phyloP scores from a whole-genome alignment of 2,797 vertebrate genomes.

The Borostomias antarcticus region DNA sequence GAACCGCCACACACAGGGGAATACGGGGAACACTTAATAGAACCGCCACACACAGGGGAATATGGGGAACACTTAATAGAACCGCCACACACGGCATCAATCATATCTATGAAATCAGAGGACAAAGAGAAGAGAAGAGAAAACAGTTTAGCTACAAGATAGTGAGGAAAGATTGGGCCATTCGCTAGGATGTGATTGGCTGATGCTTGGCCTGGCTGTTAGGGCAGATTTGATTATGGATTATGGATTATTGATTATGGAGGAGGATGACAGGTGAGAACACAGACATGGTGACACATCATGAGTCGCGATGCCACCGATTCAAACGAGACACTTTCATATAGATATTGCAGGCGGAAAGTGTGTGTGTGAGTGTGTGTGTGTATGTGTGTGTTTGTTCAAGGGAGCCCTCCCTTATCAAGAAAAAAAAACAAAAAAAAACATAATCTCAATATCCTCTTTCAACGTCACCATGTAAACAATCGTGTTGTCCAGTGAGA shows the following conservation, averaged over 20 bases:
- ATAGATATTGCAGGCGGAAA: no score
- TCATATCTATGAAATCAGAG: conserved; percentile 11
- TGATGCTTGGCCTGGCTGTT: conserved; percentile 25
- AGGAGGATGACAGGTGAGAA: conserved; percentile 44
- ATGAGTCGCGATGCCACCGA: no score
- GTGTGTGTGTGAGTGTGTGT: conserved; percentile 16
- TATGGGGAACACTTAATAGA: neutral
- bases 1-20: neutral
- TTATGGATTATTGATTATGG: no score
- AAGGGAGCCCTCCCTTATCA: neutral
- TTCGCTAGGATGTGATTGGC: conserved; percentile 31
- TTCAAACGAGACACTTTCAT: no score
- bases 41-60: neutral
- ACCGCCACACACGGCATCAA: neutral
- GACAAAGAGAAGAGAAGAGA: no score
- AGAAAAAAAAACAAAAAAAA: neutral
- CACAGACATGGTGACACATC: conserved; percentile 40
- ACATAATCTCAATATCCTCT: neutral
- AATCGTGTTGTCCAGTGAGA: conserved; percentile 34
- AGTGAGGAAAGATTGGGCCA: conserved; percentile 5
- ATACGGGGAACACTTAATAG: neutral
- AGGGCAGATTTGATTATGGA: conserved; percentile 60
- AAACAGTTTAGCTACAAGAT: conserved; percentile 1
- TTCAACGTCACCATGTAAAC: conserved; percentile 38
- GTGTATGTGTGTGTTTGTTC: conserved; percentile 2